A percentile compares a stretch with the other conserved stretches of the same genome.
These are phyloP conservation scores for Phalloptychus januarius DNA, from an alignment of 2,797 vertebrate species.

Conservation along the genomic window DNA sequence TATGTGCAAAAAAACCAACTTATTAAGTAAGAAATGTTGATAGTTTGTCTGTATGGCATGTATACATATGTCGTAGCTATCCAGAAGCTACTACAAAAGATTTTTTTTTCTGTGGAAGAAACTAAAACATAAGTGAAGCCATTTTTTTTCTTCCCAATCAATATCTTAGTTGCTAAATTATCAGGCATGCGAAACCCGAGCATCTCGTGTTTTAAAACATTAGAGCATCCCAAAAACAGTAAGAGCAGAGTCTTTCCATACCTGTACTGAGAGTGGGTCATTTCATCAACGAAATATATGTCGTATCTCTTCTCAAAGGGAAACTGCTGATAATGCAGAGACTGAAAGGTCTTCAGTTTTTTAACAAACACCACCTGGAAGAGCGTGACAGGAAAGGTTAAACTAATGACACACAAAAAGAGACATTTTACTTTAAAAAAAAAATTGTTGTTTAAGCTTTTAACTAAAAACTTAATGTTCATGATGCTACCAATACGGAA, in stretches of 20 bases:
- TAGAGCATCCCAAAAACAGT: neutral
- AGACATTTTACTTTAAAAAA: neutral
- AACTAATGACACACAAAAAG: neutral
- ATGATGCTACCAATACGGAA: neutral
- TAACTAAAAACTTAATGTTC: neutral
- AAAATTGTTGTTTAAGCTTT: neutral
- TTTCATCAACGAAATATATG: conserved; percentile 90
- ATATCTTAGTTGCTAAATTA: neutral
- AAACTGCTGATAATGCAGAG: conserved; percentile 84
- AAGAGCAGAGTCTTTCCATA: conserved; percentile 53
- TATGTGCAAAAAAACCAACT: neutral
- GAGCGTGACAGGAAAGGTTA: conserved; percentile 1
- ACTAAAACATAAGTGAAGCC: neutral
- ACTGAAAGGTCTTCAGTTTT: conserved; percentile 85
- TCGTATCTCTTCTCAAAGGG: conserved; percentile 91
- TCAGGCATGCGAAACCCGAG: neutral
- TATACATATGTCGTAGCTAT: neutral
- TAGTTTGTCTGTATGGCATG: neutral
- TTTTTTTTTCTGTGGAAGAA: neutral
- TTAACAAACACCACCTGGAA: conserved; percentile 92
- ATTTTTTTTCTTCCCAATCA: neutral
- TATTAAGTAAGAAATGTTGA: neutral
- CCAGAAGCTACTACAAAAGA: neutral
- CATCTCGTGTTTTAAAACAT: neutral
- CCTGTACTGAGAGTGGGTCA: conserved; percentile 90